phyloP scores from a whole-genome alignment of 2,888 invertebrate genomes.

The Anthrax anthrax region DNA sequence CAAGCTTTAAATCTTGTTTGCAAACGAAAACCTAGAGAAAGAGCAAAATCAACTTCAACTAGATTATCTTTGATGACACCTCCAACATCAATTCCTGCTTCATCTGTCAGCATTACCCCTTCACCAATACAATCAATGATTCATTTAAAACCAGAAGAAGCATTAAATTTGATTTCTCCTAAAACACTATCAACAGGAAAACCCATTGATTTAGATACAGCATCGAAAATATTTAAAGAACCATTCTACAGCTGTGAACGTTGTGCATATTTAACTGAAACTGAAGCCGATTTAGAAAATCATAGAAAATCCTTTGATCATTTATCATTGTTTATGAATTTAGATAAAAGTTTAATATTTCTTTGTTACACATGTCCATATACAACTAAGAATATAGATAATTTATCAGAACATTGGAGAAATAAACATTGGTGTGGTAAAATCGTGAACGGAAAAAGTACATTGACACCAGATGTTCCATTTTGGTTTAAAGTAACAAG shows the following conservation, averaged over 20 bases:
- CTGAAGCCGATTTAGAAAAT: neutral
- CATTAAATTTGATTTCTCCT: no score
- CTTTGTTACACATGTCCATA: neutral
- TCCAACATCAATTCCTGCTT: no score
- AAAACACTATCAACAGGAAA: no score
- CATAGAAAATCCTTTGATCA: conserved; percentile 1
- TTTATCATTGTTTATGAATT: neutral
- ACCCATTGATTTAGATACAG: no score
- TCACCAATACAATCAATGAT: no score
- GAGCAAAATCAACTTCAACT: no score
- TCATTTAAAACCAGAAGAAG: no score
- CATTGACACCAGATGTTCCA: neutral
- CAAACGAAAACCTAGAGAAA: no score
- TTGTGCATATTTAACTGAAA: conserved; percentile 1
- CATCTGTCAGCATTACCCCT: no score
- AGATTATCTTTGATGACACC: no score
- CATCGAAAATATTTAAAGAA: neutral
- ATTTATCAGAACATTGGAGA: conserved; percentile 1
- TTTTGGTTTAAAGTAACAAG: neutral
- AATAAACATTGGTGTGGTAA: neutral
- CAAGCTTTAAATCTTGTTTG: no score
- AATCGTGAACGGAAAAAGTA: neutral
- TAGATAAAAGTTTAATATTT: neutral
- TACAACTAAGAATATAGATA: neutral
- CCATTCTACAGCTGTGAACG: neutral